Conservation (phyloP, 92 coral and sea anemone genomes). For the Pocillopora grandis region DNA sequence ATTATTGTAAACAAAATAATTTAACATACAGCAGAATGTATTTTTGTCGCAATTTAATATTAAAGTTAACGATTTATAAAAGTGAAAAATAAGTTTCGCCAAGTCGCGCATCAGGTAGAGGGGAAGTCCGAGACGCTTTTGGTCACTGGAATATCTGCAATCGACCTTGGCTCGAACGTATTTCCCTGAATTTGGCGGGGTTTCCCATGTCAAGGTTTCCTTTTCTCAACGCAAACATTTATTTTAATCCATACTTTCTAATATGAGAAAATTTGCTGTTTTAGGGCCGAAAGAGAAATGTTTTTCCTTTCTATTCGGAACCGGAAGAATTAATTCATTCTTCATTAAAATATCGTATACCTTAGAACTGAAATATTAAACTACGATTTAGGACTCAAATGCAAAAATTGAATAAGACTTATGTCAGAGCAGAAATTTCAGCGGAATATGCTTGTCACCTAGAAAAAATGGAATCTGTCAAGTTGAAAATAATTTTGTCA, state of each 20-base stretch:
- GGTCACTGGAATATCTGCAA: no score
- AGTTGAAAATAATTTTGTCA: background rate
- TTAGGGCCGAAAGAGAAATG: no score
- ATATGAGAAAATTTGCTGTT: background rate
- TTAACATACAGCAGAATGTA: no score
- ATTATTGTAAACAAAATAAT: no score
- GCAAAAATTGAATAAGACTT: background rate
- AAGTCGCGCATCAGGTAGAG: no score
- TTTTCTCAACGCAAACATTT: background rate
- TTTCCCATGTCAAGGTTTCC: background rate
- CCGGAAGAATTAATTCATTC: background rate
- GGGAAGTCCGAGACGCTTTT: no score
- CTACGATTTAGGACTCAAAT: background rate
- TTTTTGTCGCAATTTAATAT: no score
- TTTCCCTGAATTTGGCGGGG: background rate
- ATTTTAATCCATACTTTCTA: background rate
- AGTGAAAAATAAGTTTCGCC: no score
- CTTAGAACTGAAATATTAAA: background rate
- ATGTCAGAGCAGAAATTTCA: constrained; percentile 1
- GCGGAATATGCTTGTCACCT: constrained; percentile 2
- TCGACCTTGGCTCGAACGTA: background rate
- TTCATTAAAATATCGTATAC: background rate
- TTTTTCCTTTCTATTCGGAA: background rate
- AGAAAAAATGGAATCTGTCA: background rate
- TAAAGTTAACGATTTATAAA: no score